Evolutionary conservation across 1,140 invertebrate species (phyloP), one percentile per base, ranked within the genome.

Genomic region (Tyrophagus putrescentiae): DNA sequence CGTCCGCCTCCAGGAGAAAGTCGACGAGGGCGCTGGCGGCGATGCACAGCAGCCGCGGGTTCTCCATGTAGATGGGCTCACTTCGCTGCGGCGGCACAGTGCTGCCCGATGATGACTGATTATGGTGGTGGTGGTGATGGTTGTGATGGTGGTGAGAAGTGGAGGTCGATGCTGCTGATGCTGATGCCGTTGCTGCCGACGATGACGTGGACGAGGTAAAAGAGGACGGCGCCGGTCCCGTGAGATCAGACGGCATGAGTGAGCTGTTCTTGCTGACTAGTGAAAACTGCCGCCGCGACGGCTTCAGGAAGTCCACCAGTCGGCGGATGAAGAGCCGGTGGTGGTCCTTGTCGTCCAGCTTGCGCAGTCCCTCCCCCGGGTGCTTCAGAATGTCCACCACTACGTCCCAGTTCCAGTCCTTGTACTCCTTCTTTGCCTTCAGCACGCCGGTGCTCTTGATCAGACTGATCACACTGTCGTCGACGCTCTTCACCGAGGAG

Each of bases 281-380:
- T 41, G 79, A 79, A 72, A 88, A 94, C 54, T 82, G 63, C 70
- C 90, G 81, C 56, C 82, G 84, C 18, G 84, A 85, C 0, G 91
- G 91, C 69, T 84, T 85, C 68, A 84, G 87, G 70, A 90, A 95
- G 62, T 84, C 81, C 0, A 92, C 75, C 2, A 97, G 75, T 32
- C 83, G 79, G 61, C 83, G 81, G 0, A 90, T 75, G 73, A 94
- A 93, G n/a, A 78, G 70, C 48, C 79, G 80, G 69, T 85, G 80
- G 68, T 85, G 79, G 58, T 80, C 80, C 34, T 82, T 82, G 68
- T 93, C 85, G 50, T 81, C 76, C n/a, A 83, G 70, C 64, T 77
- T 77, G 65, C 77, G 74, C 28, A 79, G 65, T 53, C 70, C 71
- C 25, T 74, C 72, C 66, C 72, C 71, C 45, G 76, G 74, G 70